phyloP scores from a whole-genome alignment of 2,113 vertebrate genomes.

The Engraulis encrasicolus region DNA sequence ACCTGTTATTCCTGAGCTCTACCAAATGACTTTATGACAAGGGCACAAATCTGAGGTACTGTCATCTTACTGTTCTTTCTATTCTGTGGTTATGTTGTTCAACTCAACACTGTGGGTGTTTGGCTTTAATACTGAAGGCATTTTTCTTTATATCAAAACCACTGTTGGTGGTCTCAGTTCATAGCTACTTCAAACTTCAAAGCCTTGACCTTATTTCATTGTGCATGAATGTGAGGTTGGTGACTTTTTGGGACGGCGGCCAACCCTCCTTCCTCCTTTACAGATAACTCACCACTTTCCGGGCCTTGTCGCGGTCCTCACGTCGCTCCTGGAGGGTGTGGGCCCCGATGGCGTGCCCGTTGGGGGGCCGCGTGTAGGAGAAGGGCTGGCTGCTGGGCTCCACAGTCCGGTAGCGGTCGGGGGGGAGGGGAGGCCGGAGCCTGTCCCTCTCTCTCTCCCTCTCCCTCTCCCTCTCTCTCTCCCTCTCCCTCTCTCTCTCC shows the following conservation, averaged over 20 bases:
- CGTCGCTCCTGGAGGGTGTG: constrained; percentile 83
- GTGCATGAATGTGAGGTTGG: not conserved
- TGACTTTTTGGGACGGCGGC: not conserved
- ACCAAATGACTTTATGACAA: not conserved
- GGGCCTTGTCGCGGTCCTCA: constrained; percentile 85
- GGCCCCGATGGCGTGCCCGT: constrained; percentile 72
- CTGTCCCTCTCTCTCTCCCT: too few relatives aligned
- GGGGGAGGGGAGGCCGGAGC: constrained; percentile 67
- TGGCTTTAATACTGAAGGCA: not conserved
- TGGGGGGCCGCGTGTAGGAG: constrained; percentile 81
- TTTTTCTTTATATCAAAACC: not conserved
- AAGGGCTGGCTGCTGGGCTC: constrained; percentile 69
- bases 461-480: too few relatives aligned
- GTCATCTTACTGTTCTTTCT: not conserved
- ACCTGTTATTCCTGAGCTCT: not conserved
- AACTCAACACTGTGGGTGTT: not conserved
- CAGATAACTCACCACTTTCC: constrained; percentile 88
- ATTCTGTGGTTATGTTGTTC: not conserved
- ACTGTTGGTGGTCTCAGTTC: not conserved
- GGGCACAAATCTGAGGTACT: not conserved
- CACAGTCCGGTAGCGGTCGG: constrained; percentile 56
- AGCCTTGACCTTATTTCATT: not conserved
- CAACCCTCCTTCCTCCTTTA: too few relatives aligned
- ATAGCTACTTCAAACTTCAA: not conserved
- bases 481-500: too few relatives aligned